Conservation (phyloP, 2,113 vertebrate genomes). For the Callocephalon fimbriatum region DNA sequence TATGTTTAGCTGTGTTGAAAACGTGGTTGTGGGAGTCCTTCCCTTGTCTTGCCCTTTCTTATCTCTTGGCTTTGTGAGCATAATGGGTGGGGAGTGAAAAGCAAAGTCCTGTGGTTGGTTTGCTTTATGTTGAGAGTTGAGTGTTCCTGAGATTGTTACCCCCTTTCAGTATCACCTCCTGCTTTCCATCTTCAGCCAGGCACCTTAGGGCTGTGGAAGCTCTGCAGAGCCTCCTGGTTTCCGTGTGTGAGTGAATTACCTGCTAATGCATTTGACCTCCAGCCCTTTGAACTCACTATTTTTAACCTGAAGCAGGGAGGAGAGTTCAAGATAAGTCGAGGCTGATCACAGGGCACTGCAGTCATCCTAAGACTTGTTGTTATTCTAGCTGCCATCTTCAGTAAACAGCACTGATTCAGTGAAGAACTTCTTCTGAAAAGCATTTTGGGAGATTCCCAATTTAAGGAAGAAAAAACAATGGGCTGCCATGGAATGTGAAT, state of each 20-base stretch:
- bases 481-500: fast-evolving
- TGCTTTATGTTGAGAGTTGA: neutral
- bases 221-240: neutral
- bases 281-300: neutral
- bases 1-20: neutral
- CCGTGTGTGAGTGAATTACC: neutral
- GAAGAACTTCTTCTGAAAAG: neutral
- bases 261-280: neutral
- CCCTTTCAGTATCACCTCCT: neutral
- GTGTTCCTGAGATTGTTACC: neutral
- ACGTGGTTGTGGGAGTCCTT: neutral
- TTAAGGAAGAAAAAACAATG: neutral
- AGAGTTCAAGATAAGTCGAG: neutral
- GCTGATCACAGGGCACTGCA: neutral
- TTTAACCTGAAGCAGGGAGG: neutral
- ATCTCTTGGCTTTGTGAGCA: neutral
- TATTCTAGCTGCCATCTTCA: neutral
- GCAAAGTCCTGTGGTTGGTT: neutral
- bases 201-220: neutral
- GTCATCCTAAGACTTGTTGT: neutral
- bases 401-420: neutral
- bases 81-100: neutral
- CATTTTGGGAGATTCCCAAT: neutral
- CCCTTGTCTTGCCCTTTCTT: neutral
- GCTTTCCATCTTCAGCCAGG: neutral